Evolutionary conservation across 2,888 invertebrate species (phyloP).

Genomic region (Rhorus exstirpatorius): DNA sequence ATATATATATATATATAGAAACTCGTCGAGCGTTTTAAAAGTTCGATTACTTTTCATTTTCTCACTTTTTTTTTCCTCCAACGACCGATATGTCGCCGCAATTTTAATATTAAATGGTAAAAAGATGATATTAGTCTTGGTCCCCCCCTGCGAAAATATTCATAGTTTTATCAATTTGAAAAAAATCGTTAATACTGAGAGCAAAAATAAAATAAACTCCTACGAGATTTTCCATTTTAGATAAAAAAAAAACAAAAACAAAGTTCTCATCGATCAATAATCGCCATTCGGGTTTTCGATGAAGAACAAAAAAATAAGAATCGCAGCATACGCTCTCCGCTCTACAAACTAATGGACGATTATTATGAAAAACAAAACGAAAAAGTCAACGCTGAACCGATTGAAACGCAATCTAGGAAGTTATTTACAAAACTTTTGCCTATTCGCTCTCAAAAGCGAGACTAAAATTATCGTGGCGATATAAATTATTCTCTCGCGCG

Average conservation of each 20-base stretch:
- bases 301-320: constrained; percentile 19
- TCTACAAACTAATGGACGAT: constrained; percentile 64
- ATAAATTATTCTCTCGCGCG: constrained; percentile 67
- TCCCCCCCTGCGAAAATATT: constrained; percentile 64
- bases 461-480: constrained; percentile 46
- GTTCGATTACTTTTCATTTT: constrained; percentile 3
- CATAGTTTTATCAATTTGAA: constrained; percentile 54
- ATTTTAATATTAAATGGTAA: constrained; percentile 50
- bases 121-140: constrained; percentile 65
- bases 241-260: constrained; percentile 9
- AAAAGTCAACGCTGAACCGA: constrained; percentile 50
- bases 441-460: constrained; percentile 45
- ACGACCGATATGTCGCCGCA: constrained; percentile 39
- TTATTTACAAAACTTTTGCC: constrained; percentile 65
- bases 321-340: constrained; percentile 1
- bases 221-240: constrained; percentile 51
- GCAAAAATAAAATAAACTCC: constrained; percentile 13
- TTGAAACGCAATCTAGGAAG: constrained; percentile 59
- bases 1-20: constrained; percentile 38
- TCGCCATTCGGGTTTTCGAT: constrained; percentile 47
- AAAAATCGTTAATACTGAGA: constrained; percentile 51
- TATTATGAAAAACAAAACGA: constrained; percentile 34
- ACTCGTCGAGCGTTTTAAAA: constrained; percentile 24
- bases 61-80: constrained; percentile 8
- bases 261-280: constrained; percentile 40